Evolutionary conservation across 2,797 vertebrate genomes (phyloP).

Genomic region (Scomberomorus guttatus): DNA sequence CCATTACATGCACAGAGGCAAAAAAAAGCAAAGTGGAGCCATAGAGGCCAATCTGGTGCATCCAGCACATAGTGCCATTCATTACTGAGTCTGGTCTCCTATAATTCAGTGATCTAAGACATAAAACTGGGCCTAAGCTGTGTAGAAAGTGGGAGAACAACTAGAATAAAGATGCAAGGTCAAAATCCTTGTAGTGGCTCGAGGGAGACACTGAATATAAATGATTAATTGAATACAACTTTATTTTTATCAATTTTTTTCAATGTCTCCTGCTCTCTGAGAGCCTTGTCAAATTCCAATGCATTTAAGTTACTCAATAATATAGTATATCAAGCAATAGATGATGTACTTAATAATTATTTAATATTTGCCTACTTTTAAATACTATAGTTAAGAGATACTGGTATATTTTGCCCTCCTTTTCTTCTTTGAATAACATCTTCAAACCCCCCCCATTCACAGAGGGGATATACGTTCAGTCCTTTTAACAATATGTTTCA

Average conservation of each 20-base stretch:
- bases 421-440: background rate
- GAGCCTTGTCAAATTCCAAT: background rate
- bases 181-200: constrained; percentile 12
- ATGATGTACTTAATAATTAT: too few relatives aligned
- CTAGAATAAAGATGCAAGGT: background rate
- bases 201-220: constrained; percentile 1
- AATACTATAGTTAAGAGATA: background rate
- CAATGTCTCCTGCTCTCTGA: too few relatives aligned
- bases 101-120: background rate
- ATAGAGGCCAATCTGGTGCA: background rate
- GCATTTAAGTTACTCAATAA: background rate
- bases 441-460: too few relatives aligned
- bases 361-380: background rate
- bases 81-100: constrained; percentile 3
- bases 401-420: background rate
- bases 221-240: background rate
- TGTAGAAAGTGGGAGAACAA: constrained; percentile 10
- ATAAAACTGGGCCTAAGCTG: background rate
- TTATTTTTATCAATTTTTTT: background rate
- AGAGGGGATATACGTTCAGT: background rate
- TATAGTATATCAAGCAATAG: background rate
- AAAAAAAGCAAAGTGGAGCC: constrained; percentile 1
- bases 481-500: background rate
- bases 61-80: background rate
- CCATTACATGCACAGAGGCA: constrained; percentile 25